Conservation (phyloP, 2,888 invertebrate species). For the Clusia tigrina region DNA sequence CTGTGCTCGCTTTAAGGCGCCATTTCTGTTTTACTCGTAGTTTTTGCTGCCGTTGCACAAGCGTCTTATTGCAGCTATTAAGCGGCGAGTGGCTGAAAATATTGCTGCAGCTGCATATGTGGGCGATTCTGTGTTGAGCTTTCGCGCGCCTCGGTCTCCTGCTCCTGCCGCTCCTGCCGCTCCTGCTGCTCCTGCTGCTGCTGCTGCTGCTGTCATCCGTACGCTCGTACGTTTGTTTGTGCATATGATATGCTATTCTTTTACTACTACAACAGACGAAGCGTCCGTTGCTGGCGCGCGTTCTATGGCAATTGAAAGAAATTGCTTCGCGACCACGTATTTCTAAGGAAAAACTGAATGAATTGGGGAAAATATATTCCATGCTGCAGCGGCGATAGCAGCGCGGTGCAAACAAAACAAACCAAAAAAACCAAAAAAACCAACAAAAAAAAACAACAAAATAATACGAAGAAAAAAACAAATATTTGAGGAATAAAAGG, state of each 20-base stretch:
- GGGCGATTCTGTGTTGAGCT: not conserved
- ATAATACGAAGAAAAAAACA: conserved; percentile 29
- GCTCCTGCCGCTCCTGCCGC: not conserved
- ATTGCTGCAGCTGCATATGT: conserved; percentile 1
- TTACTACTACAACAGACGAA: too few relatives aligned
- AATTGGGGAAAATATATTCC: conserved; percentile 24
- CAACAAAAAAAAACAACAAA: conserved; percentile 37
- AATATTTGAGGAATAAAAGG: not conserved
- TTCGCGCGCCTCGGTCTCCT: conserved; percentile 1
- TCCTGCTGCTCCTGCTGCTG: not conserved
- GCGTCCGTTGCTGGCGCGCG: conserved; percentile 30
- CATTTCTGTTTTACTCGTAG: not conserved
- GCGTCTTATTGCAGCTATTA: not conserved
- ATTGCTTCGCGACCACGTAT: conserved; percentile 29
- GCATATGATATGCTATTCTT: too few relatives aligned
- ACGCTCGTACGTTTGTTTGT: not conserved
- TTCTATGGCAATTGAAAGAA: conserved; percentile 31
- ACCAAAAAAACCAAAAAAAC: not conserved
- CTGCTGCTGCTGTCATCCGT: not conserved
- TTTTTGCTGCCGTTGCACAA: not conserved
- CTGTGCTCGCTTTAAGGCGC: not conserved
- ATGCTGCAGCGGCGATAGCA: conserved; percentile 10
- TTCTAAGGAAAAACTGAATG: conserved; percentile 28
- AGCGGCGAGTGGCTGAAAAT: not conserved
- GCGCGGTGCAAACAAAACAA: conserved; percentile 16